Conservation (phyloP, 2,113 vertebrate genomes). For the Muscicapa adusta region DNA sequence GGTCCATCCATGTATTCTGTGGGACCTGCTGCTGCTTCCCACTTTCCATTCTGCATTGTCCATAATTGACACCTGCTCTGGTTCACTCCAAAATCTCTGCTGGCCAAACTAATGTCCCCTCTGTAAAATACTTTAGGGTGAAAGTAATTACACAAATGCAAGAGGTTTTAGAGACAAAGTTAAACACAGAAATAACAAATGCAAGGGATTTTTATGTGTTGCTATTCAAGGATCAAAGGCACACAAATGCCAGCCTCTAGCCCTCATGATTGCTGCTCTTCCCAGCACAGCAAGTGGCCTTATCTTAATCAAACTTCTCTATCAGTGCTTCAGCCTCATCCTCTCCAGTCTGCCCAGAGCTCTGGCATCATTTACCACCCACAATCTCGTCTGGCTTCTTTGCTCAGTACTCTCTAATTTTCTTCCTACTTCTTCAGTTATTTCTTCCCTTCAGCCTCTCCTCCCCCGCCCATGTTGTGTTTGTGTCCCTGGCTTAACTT, state of each 20-base stretch:
- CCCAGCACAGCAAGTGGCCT: background rate
- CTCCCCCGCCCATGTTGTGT: background rate
- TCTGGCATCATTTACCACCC: background rate
- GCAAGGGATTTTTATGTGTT: background rate
- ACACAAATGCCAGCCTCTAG: background rate
- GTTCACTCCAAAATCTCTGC: background rate
- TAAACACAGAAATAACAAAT: background rate
- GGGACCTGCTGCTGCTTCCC: background rate
- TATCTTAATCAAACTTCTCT: constrained; percentile 13
- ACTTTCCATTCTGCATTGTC: background rate
- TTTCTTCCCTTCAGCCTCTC: constrained; percentile 1
- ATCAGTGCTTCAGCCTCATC: background rate
- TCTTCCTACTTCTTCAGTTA: background rate
- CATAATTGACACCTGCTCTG: background rate
- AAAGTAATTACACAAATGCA: background rate
- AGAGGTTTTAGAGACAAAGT: background rate
- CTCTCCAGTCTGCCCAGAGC: background rate
- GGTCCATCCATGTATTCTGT: background rate
- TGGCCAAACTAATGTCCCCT: background rate
- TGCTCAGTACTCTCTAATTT: constrained; percentile 1
- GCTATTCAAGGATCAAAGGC: background rate
- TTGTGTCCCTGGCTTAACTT: background rate
- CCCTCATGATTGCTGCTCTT: background rate
- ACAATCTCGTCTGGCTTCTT: background rate
- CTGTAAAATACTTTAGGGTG: background rate